Evolutionary conservation across 2,797 vertebrate genomes (phyloP), one percentile per base, ranked within the genome.

Genomic region (Typhlichthys subterraneus): DNA sequence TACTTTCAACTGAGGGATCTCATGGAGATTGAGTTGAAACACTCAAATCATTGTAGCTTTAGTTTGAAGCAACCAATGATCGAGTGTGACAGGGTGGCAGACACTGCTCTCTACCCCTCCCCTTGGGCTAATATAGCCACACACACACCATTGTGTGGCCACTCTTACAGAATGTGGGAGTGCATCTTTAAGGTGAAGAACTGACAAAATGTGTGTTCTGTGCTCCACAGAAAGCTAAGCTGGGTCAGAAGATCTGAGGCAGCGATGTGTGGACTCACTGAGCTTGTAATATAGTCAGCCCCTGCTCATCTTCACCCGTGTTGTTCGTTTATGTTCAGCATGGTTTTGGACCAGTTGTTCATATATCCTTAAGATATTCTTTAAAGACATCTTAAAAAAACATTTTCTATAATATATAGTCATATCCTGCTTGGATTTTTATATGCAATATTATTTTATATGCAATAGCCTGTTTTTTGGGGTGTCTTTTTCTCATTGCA

Each of bases 161-260:
- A 9, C 38, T 42, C 1, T 42, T 8, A 42, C 38, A 42, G 9
- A 42, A 42, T 42, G 7, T 7, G 9, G 38, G 38, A 42, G 38
- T 42, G 9, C 9, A 42, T 2, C 38, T 7, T 42, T 42, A 42
- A 42, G 9, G 38, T 42, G 38, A 42, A 42, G 7, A 42, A 42
- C 38, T 42, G 38, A 8, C 38, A 10, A 7, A 4, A 29, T 29
- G 57, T 31, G 19, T 70, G 49, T 73, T 80, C 76, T 67, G 77
- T 57, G 86, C 87, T 87, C 90, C 89, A 81, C 93, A 98, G 96
- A 99, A 99, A 96, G 95, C 96, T 85, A 98, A 99, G 87, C 92
- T 98, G 92, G 94, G 94, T 82, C 95, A 95, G 94, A 97, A 98
- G 92, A 96, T 95, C 75, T 98, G 91, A 98, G 59, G 75, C 73